Conservation (phyloP, 2,888 invertebrate genomes). For the Platycheirus albimanus region DNA sequence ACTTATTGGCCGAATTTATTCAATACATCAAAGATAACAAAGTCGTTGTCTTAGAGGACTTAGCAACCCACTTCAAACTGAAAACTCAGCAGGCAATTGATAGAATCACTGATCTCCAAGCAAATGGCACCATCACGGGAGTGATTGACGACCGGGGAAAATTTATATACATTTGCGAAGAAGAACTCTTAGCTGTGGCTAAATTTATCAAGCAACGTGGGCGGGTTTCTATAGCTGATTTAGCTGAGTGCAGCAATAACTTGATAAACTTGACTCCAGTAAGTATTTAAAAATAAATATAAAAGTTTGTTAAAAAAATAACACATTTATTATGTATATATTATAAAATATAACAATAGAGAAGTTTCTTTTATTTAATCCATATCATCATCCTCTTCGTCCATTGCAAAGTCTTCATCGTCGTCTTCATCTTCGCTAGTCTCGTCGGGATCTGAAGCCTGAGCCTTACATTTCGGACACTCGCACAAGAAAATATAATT, state of each 20-base stretch:
- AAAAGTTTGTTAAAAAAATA: constrained; percentile 1
- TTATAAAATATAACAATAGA: constrained; percentile 26
- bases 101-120: constrained; percentile 92
- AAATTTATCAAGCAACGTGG: constrained; percentile 98
- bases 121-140: constrained; percentile 93
- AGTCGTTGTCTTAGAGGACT: constrained; percentile 96
- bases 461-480: constrained; percentile 90
- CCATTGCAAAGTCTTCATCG: constrained; percentile 82
- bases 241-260: constrained; percentile 96
- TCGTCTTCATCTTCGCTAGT: constrained; percentile 91
- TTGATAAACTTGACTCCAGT: constrained; percentile 91
- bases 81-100: constrained; percentile 95
- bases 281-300: constrained; percentile 29
- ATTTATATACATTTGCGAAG: constrained; percentile 97
- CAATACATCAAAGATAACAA: constrained; percentile 94
- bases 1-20: constrained; percentile 92
- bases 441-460: constrained; percentile 89
- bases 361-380: constrained; percentile 26
- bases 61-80: constrained; percentile 94
- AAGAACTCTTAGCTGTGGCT: constrained; percentile 95
- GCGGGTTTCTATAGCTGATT: constrained; percentile 94
- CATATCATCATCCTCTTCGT: constrained; percentile 78
- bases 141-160: constrained; percentile 99
- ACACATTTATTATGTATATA: constrained; percentile 45
- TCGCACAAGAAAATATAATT: constrained; percentile 92